phyloP scores from a whole-genome alignment of 1,140 invertebrate species.

The Telenomus remus region DNA sequence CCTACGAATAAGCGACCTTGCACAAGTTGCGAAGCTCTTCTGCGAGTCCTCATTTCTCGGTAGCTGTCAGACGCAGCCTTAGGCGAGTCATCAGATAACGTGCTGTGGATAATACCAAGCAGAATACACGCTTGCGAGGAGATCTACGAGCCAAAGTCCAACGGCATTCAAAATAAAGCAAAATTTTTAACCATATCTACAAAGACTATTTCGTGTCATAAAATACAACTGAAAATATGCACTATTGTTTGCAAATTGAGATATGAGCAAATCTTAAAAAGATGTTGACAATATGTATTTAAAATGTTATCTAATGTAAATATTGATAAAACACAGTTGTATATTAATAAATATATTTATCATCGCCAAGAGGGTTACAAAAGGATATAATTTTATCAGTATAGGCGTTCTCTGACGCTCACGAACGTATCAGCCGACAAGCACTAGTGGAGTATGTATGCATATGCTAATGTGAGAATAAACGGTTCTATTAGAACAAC shows the following conservation, averaged over 20 bases:
- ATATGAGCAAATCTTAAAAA: too few species aligned
- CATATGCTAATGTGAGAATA: constrained; percentile 74
- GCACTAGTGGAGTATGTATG: constrained; percentile 55
- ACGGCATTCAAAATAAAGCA: too few species aligned
- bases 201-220: not conserved
- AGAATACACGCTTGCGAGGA: constrained; percentile 58
- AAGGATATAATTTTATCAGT: constrained; percentile 51
- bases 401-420: constrained; percentile 40
- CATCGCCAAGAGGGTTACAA: constrained; percentile 47
- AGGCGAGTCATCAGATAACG: constrained; percentile 75
- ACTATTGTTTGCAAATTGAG: too few species aligned
- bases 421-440: constrained; percentile 41
- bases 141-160: too few species aligned
- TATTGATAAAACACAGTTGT: constrained; percentile 37
- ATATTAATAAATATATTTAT: constrained; percentile 58
- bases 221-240: too few species aligned
- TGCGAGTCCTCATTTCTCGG: constrained; percentile 71
- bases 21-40: constrained; percentile 60
- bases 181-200: too few species aligned
- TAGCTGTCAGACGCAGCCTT: constrained; percentile 73
- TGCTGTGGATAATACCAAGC: constrained; percentile 67
- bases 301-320: constrained; percentile 14
- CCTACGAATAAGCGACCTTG: constrained; percentile 41
- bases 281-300: too few species aligned
- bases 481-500: constrained; percentile 72